Percentiles rank a stretch among this genome's conserved stretches.
phyloP scores from a whole-genome alignment of 2,797 vertebrate species.

The Intellagama lesueurii region DNA sequence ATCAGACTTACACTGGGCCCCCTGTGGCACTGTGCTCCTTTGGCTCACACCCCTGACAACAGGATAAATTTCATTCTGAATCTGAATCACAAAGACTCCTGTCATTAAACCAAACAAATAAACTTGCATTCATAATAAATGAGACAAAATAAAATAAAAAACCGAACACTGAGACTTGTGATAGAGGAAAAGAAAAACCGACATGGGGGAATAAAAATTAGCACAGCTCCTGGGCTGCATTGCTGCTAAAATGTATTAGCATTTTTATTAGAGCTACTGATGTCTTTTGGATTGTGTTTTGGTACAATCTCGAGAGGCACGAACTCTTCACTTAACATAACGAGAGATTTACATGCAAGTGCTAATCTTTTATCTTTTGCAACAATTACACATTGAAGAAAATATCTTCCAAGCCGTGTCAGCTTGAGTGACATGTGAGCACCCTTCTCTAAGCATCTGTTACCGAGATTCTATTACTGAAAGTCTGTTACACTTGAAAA shows the following conservation, averaged over 20 bases:
- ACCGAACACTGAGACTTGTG: background rate
- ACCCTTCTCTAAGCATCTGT: slow-evolving; percentile 54
- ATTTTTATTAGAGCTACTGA: background rate
- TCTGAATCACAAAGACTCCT: background rate
- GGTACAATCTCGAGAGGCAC: background rate
- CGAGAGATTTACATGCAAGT: slow-evolving; percentile 29
- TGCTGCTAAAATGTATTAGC: background rate
- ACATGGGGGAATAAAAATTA: background rate
- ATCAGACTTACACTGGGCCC: background rate
- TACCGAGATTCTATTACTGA: slow-evolving; percentile 45
- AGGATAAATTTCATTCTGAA: background rate
- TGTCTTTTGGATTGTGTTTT: background rate
- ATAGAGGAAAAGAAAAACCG: background rate
- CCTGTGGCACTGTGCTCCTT: background rate
- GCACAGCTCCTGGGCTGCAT: background rate
- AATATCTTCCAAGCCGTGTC: slow-evolving; percentile 30
- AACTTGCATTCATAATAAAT: background rate
- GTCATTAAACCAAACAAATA: background rate
- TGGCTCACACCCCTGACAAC: background rate
- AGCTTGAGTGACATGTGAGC: slow-evolving; percentile 52
- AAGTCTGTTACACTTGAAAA: slow-evolving; percentile 57
- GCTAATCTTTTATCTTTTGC: slow-evolving; percentile 50
- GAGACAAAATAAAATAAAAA: slow-evolving; percentile 4
- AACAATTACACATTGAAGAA: slow-evolving; percentile 37
- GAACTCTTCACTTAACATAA: slow-evolving; percentile 50